phyloP scores from a whole-genome alignment of 2,888 invertebrate species.

The Phengaris arion region DNA sequence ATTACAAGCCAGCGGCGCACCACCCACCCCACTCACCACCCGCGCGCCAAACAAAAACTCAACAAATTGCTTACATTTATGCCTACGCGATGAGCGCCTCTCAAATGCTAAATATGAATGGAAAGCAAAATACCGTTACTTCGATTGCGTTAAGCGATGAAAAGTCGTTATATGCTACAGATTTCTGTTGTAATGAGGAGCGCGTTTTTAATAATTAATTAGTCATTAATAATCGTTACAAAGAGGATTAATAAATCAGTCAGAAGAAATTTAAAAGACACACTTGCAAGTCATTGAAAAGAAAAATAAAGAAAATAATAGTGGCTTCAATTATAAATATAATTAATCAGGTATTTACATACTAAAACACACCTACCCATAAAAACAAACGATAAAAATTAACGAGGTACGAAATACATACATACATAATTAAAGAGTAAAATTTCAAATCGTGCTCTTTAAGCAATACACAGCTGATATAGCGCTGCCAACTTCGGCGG shows the following conservation, averaged over 20 bases:
- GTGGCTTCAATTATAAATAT: too few species aligned
- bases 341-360: too few species aligned
- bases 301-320: too few species aligned
- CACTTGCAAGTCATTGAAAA: too few species aligned
- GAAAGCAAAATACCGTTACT: constrained; percentile 25
- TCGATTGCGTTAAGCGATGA: not conserved
- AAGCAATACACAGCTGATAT: constrained; percentile 32
- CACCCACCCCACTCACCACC: constrained; percentile 46
- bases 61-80: constrained; percentile 40
- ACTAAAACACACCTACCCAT: not conserved
- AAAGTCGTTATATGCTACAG: not conserved
- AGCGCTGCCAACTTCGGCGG: constrained; percentile 69
- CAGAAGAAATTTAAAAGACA: not conserved
- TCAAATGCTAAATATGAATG: constrained; percentile 38
- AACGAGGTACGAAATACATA: not conserved
- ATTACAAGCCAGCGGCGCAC: constrained; percentile 53
- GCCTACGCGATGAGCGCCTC: constrained; percentile 41
- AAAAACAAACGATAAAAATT: not conserved
- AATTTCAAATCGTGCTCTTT: constrained; percentile 36
- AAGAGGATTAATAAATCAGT: not conserved
- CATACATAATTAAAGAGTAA: not conserved
- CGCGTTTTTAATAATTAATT: not conserved
- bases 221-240: not conserved
- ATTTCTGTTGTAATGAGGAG: not conserved
- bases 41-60: constrained; percentile 44